These are phyloP conservation scores for Zaprionus camerounensis DNA, from an alignment of 1,140 invertebrate species.

Conservation along the genomic window DNA sequence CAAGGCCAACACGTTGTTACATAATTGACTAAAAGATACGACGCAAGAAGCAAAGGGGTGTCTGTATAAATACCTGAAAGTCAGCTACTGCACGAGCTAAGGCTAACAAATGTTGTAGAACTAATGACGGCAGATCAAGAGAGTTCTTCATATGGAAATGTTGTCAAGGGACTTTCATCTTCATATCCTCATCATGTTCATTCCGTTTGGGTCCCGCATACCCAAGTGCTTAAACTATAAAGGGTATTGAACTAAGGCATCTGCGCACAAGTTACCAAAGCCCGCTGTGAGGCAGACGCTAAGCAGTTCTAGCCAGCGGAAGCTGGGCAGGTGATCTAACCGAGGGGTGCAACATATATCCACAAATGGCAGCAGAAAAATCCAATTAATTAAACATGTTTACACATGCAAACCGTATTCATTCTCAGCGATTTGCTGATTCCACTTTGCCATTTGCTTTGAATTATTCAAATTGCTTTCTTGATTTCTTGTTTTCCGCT, in stretches of 20 bases:
- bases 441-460: not conserved
- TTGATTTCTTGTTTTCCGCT: not conserved
- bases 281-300: slow-evolving; percentile 5
- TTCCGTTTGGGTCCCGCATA: not conserved
- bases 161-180: no score
- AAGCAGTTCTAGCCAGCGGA: not conserved
- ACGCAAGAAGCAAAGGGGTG: not conserved
- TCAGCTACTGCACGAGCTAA: not conserved
- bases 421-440: not conserved
- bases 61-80: not conserved
- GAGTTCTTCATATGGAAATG: no score
- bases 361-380: not conserved
- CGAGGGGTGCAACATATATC: not conserved
- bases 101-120: not conserved
- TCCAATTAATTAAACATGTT: slow-evolving; percentile 24
- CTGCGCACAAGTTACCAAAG: not conserved
- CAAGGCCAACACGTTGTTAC: not conserved
- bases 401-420: slow-evolving; percentile 4
- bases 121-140: no score
- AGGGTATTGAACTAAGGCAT: not conserved
- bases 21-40: not conserved
- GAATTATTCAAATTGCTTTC: slow-evolving; percentile 1
- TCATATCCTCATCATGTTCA: no score
- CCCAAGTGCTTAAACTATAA: not conserved
- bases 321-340: not conserved